Evolutionary conservation across 2,113 vertebrate species (phyloP).

Genomic region (Myiozetetes cayanensis): DNA sequence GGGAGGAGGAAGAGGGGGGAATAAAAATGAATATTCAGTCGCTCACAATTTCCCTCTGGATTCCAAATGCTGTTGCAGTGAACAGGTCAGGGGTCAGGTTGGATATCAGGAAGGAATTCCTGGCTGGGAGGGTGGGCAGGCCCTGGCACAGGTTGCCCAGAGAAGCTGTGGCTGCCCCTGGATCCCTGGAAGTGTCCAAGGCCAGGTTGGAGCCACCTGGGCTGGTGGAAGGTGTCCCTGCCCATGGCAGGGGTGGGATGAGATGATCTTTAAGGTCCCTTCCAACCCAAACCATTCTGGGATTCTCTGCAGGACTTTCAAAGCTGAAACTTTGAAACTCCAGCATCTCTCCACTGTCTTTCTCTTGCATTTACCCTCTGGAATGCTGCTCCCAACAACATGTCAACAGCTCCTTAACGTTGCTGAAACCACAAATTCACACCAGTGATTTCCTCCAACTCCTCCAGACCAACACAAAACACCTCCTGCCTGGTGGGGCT

Average conservation of each 20-base stretch:
- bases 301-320: neutral
- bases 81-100: neutral
- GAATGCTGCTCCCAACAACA: neutral
- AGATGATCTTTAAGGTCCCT: neutral
- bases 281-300: neutral
- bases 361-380: neutral
- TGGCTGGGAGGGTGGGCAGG: neutral
- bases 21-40: neutral
- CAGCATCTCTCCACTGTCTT: neutral
- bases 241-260: neutral
- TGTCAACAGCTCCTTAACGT: neutral
- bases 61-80: neutral
- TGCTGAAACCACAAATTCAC: neutral
- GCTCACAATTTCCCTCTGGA: neutral
- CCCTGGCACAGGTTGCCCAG: neutral
- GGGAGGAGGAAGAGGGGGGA: rapidly evolving
- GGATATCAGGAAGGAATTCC: neutral
- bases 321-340: neutral
- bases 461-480: neutral
- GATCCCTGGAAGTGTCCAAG: neutral
- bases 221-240: neutral
- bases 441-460: neutral
- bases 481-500: neutral
- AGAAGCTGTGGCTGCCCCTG: neutral
- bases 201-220: neutral